Conservation (phyloP, 1,140 invertebrate genomes). For the Sarcophaga peregrina region DNA sequence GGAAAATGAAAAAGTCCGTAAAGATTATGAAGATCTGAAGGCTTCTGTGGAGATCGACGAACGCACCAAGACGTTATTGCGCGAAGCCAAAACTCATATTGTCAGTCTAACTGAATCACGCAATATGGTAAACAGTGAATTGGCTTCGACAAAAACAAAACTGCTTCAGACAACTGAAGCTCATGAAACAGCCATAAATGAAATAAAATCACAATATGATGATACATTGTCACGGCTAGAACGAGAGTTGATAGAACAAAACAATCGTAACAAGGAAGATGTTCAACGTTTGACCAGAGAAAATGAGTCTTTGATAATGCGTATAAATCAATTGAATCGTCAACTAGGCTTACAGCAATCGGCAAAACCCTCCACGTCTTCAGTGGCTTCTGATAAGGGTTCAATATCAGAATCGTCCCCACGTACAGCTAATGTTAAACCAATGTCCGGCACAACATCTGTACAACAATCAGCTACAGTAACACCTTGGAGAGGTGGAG, state of each 20-base stretch:
- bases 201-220: constrained; percentile 80
- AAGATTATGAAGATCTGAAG: constrained; percentile 78
- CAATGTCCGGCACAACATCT: constrained; percentile 80
- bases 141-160: constrained; percentile 57
- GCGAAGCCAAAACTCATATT: constrained; percentile 78
- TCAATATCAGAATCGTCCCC: constrained; percentile 82
- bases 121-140: constrained; percentile 71
- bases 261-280: constrained; percentile 73
- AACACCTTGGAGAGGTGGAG: constrained; percentile 73
- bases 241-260: constrained; percentile 79
- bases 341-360: constrained; percentile 79
- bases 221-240: constrained; percentile 77
- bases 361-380: constrained; percentile 75
- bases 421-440: constrained; percentile 89
- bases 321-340: constrained; percentile 80
- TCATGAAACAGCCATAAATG: constrained; percentile 71
- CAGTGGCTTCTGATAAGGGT: constrained; percentile 74
- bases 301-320: constrained; percentile 79
- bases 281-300: constrained; percentile 74
- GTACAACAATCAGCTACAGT: constrained; percentile 70
- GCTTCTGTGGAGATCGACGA: constrained; percentile 76
- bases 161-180: constrained; percentile 68
- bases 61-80: constrained; percentile 77
- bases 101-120: constrained; percentile 76
- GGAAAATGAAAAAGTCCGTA: constrained; percentile 75